A percentile compares a stretch with the other conserved stretches of the same genome.
Evolutionary conservation across 2,888 invertebrate species (phyloP).

Genomic region (Drosophila flavopinicola): DNA sequence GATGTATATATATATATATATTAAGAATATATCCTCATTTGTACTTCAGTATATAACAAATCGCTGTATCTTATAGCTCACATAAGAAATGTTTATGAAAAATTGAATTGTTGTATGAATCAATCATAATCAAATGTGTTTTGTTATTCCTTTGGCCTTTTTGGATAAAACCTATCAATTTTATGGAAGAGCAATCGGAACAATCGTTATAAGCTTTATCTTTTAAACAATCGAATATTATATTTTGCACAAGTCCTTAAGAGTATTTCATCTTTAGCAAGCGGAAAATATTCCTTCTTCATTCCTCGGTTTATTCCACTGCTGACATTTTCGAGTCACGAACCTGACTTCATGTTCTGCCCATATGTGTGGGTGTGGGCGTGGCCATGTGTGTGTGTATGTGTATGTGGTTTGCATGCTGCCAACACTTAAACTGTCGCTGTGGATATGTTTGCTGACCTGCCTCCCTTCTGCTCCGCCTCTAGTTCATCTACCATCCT

Average conservation of each 20-base stretch:
- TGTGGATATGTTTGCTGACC: slow-evolving; percentile 46
- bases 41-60: too few relatives aligned
- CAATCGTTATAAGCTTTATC: too few relatives aligned
- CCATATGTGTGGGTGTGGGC: slow-evolving; percentile 41
- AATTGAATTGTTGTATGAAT: too few relatives aligned
- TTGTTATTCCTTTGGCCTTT: too few relatives aligned
- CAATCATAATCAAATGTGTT: too few relatives aligned
- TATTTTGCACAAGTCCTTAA: not conserved
- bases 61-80: too few relatives aligned
- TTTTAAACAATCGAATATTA: too few relatives aligned
- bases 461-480: not conserved
- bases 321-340: slow-evolving; percentile 56
- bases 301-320: slow-evolving; percentile 10
- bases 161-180: too few relatives aligned
- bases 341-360: slow-evolving; percentile 42
- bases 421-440: slow-evolving; percentile 68
- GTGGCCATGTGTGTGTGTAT: slow-evolving; percentile 15
- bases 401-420: slow-evolving; percentile 61
- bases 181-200: too few relatives aligned
- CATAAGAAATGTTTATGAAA: too few relatives aligned
- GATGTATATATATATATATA: too few relatives aligned
- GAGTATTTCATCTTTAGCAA: slow-evolving; percentile 6
- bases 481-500: not conserved
- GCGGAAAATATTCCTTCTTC: slow-evolving; percentile 1
- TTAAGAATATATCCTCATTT: too few relatives aligned